phyloP scores from a whole-genome alignment of 2,113 vertebrate species.

The Capricornis sumatraensis region DNA sequence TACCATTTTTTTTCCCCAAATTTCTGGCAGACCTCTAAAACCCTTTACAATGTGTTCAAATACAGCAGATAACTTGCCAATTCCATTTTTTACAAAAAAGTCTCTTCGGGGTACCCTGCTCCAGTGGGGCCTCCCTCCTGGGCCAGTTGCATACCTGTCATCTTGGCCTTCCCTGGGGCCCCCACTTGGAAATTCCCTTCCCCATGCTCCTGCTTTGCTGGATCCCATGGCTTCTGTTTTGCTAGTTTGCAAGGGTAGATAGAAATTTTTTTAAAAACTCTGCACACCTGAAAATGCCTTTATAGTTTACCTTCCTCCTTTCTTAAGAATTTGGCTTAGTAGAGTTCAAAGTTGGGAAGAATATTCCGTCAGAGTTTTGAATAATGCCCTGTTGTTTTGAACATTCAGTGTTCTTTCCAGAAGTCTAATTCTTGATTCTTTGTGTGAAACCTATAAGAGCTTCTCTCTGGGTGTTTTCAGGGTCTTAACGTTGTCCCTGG shows the following conservation, averaged over 20 bases:
- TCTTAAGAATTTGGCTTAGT: background rate
- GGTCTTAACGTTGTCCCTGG: background rate
- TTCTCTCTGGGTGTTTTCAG: background rate
- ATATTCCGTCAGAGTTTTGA: background rate
- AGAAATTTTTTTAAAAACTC: background rate
- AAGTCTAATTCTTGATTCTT: background rate
- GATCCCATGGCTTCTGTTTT: background rate
- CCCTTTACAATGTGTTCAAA: background rate
- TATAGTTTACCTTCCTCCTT: background rate
- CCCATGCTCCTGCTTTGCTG: background rate
- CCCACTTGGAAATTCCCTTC: background rate
- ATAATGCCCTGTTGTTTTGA: background rate
- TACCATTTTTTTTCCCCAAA: background rate
- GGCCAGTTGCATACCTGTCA: rapidly evolving
- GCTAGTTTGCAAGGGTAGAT: background rate
- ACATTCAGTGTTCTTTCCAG: background rate
- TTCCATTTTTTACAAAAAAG: background rate
- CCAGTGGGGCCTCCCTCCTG: background rate
- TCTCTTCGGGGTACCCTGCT: background rate
- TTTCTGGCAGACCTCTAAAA: background rate
- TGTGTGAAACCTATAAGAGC: background rate
- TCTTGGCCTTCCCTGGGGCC: background rate
- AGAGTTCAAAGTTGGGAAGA: background rate
- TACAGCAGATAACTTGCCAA: background rate
- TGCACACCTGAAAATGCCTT: background rate